These are phyloP conservation scores for Micropterix aruncella DNA, from an alignment of 2,888 invertebrate species.

Conservation along the genomic window DNA sequence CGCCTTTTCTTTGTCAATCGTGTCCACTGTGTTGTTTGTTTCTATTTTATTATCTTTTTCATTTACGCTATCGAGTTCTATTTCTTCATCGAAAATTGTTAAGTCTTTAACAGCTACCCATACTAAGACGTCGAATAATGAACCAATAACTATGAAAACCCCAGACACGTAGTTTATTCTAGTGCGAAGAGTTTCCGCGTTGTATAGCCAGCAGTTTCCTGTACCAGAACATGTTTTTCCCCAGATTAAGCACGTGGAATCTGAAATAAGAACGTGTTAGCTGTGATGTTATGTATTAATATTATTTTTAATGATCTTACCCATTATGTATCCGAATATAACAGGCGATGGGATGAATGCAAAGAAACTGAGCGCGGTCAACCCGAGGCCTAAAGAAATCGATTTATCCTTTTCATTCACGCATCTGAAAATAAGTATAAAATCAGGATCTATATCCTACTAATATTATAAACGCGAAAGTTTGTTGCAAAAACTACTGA, in stretches of 20 bases:
- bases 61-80: slow-evolving; percentile 23
- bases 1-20: slow-evolving; percentile 4
- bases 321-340: slow-evolving; percentile 57
- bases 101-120: slow-evolving; percentile 56
- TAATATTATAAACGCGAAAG: no score
- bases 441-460: no score
- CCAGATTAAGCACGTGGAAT: slow-evolving; percentile 56
- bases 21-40: slow-evolving; percentile 17
- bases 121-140: slow-evolving; percentile 48
- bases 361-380: slow-evolving; percentile 53
- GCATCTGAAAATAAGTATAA: slow-evolving; percentile 37
- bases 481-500: no score
- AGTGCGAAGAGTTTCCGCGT: slow-evolving; percentile 41
- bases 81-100: slow-evolving; percentile 53
- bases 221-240: slow-evolving; percentile 54
- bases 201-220: slow-evolving; percentile 64
- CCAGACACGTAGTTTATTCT: slow-evolving; percentile 48
- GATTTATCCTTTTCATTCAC: slow-evolving; percentile 61
- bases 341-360: slow-evolving; percentile 67
- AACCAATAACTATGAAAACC: slow-evolving; percentile 46
- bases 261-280: slow-evolving; percentile 20
- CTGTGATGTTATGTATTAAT: neutral
- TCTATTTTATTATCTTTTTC: slow-evolving; percentile 17
- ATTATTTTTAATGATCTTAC: slow-evolving; percentile 19
- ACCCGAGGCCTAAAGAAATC: slow-evolving; percentile 54